Conservation (phyloP, 1,140 invertebrate genomes). For the Acromyrmex charruanus region DNA sequence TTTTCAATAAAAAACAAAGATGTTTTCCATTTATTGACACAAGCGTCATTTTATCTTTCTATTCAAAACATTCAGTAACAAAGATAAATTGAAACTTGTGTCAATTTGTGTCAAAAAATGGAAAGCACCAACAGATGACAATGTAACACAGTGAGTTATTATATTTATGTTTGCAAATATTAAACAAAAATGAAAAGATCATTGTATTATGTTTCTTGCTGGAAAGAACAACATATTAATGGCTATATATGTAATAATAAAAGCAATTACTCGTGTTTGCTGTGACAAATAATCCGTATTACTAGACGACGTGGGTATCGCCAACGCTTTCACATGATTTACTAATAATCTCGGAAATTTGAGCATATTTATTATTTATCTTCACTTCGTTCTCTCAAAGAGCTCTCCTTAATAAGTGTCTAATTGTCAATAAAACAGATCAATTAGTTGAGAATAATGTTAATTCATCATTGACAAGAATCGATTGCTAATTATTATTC, state of each 20-base stretch:
- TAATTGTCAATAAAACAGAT: background rate
- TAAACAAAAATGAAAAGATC: no score
- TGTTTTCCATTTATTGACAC: no score
- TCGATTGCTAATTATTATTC: background rate
- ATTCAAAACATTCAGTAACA: no score
- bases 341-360: conserved; percentile 26
- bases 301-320: background rate
- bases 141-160: no score
- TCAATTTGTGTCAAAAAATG: no score
- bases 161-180: no score
- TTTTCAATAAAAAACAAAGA: no score
- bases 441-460: background rate
- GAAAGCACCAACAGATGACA: no score
- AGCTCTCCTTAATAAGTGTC: background rate
- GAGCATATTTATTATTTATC: conserved; percentile 53
- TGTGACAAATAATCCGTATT: conserved; percentile 47
- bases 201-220: no score
- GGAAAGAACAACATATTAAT: background rate
- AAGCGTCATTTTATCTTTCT: no score
- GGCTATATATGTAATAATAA: background rate
- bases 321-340: conserved; percentile 51
- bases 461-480: background rate
- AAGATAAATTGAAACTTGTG: no score
- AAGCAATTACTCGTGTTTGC: conserved; percentile 67
- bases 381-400: background rate